These are phyloP conservation scores for Meandrusa payeni DNA, from an alignment of 2,888 invertebrate genomes.

Conservation along the genomic window DNA sequence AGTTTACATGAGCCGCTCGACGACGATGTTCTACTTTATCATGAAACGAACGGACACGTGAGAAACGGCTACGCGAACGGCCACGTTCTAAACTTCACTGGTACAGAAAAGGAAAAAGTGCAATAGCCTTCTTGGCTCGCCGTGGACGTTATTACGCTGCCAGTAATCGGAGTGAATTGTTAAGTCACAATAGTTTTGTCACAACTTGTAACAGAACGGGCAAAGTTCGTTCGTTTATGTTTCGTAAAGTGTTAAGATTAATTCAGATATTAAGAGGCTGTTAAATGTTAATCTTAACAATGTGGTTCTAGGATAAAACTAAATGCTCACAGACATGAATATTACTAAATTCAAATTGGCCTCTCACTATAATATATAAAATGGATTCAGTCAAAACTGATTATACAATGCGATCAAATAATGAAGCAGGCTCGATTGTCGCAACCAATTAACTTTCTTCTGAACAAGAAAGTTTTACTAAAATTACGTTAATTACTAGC, in stretches of 20 bases:
- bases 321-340: too few species aligned
- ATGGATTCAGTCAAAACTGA: too few species aligned
- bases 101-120: constrained; percentile 58
- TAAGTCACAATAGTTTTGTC: constrained; percentile 12
- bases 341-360: too few species aligned
- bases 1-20: neutral
- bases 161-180: constrained; percentile 19
- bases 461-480: constrained; percentile 3
- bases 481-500: too few species aligned
- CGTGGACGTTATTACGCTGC: constrained; percentile 23
- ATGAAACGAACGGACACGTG: constrained; percentile 30
- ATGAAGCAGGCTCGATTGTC: neutral
- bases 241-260: constrained; percentile 13
- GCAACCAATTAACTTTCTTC: constrained; percentile 10
- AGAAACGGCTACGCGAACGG: constrained; percentile 40
- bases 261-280: constrained; percentile 18
- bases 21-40: neutral
- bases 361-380: too few species aligned
- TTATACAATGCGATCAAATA: too few species aligned
- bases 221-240: neutral
- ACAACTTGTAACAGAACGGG: neutral
- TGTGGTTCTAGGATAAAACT: too few species aligned
- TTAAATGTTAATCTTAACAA: constrained; percentile 1
- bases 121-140: constrained; percentile 44
- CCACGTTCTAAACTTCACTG: constrained; percentile 34